Conservation (phyloP, 2,797 vertebrate genomes). For the Vultur gryphus region DNA sequence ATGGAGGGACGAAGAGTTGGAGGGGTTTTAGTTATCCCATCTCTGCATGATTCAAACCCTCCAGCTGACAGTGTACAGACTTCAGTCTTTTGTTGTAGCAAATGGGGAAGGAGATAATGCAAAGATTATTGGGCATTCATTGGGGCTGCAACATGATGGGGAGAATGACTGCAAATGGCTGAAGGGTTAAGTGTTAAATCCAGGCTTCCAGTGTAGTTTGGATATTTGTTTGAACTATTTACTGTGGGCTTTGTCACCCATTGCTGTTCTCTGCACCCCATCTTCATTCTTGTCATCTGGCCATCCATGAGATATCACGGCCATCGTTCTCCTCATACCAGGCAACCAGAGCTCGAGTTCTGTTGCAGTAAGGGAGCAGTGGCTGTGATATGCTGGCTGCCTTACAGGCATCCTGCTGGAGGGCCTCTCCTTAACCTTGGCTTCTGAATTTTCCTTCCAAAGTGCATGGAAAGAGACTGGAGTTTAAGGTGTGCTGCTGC, state of each 20-base stretch:
- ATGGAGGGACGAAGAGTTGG: background rate
- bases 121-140: background rate
- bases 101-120: background rate
- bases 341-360: background rate
- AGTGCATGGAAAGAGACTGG: background rate
- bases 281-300: background rate
- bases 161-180: background rate
- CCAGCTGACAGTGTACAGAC: background rate
- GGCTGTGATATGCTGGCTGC: background rate
- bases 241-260: rapidly evolving
- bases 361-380: background rate
- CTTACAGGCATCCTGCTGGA: background rate
- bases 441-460: background rate
- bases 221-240: background rate
- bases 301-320: background rate
- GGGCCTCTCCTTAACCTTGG: background rate
- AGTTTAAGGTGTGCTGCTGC: background rate
- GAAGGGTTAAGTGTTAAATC: background rate
- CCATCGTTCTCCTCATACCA: background rate
- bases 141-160: background rate
- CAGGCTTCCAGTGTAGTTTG: background rate
- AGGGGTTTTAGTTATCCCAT: background rate
- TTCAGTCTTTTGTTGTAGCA: background rate
- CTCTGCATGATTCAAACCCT: background rate
- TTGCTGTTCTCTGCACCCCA: background rate